Percentiles rank a stretch among this genome's conserved stretches.
Conservation (phyloP, 2,888 invertebrate genomes). For the Ochropleura plecta region DNA sequence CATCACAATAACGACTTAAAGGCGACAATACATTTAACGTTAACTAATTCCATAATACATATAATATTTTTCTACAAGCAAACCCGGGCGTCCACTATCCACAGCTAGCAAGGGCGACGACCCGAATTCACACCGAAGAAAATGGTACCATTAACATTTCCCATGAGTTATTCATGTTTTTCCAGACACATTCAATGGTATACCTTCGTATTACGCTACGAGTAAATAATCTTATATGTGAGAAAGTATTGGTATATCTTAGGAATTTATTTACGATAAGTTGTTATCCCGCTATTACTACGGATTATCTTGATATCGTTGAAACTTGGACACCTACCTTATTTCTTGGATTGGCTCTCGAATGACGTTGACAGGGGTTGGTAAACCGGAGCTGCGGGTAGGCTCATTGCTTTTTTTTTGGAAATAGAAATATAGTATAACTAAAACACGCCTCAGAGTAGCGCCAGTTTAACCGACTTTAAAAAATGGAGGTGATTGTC, state of each 20-base stretch:
- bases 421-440: background rate
- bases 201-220: conserved; percentile 41
- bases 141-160: conserved; percentile 78
- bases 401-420: background rate
- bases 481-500: too few relatives aligned
- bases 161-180: conserved; percentile 80
- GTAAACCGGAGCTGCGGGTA: background rate
- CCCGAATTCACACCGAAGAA: conserved; percentile 72
- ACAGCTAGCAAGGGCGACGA: conserved; percentile 63
- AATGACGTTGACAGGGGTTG: background rate
- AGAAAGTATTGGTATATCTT: conserved; percentile 28
- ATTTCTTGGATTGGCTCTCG: background rate
- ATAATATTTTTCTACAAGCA: conserved; percentile 34
- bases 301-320: background rate
- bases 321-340: background rate
- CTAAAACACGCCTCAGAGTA: too few relatives aligned
- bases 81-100: conserved; percentile 21
- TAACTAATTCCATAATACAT: conserved; percentile 51
- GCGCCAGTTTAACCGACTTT: too few relatives aligned
- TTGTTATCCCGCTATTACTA: background rate
- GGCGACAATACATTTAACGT: conserved; percentile 12
- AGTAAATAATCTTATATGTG: conserved; percentile 45
- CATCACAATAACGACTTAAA: conserved; percentile 5
- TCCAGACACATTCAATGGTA: conserved; percentile 71
- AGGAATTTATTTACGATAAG: conserved; percentile 13